A percentile compares a stretch with the other conserved stretches of the same genome.
These are phyloP conservation scores for Sebastes flavidus DNA, from an alignment of 2,797 vertebrate genomes.

Conservation along the genomic window DNA sequence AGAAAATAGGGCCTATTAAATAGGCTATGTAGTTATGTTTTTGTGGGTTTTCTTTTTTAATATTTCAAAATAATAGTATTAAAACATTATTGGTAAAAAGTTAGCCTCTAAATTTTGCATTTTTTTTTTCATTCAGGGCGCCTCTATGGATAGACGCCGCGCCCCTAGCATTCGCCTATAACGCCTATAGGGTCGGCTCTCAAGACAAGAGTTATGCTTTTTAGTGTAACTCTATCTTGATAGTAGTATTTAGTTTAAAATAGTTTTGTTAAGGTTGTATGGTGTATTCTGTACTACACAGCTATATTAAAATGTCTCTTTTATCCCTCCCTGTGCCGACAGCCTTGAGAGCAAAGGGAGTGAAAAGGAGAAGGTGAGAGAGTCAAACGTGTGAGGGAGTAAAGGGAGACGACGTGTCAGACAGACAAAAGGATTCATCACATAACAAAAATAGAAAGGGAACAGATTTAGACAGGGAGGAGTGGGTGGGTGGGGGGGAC, in stretches of 20 bases:
- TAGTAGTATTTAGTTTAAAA: neutral
- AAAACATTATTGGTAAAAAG: too few relatives aligned
- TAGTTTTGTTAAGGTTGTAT: neutral
- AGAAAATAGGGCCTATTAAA: too few relatives aligned
- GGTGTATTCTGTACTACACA: neutral
- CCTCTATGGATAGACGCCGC: too few relatives aligned
- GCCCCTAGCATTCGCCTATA: too few relatives aligned
- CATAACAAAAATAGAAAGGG: slow-evolving; percentile 50
- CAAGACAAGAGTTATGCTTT: neutral
- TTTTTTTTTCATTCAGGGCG: too few relatives aligned
- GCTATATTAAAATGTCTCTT: neutral
- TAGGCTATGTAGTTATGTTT: too few relatives aligned
- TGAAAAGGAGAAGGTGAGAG: neutral
- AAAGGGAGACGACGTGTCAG: neutral
- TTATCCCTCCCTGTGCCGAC: neutral
- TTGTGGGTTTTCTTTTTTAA: too few relatives aligned
- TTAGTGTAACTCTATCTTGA: neutral
- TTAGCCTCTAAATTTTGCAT: too few relatives aligned
- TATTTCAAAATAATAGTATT: too few relatives aligned
- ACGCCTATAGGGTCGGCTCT: too few relatives aligned
- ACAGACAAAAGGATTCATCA: slow-evolving; percentile 7
- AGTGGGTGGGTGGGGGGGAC: neutral
- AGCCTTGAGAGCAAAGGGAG: neutral
- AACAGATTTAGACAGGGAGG: neutral
- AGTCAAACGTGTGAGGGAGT: neutral